phyloP scores from a whole-genome alignment of 2,888 invertebrate genomes.

The Ditula angustiorana region DNA sequence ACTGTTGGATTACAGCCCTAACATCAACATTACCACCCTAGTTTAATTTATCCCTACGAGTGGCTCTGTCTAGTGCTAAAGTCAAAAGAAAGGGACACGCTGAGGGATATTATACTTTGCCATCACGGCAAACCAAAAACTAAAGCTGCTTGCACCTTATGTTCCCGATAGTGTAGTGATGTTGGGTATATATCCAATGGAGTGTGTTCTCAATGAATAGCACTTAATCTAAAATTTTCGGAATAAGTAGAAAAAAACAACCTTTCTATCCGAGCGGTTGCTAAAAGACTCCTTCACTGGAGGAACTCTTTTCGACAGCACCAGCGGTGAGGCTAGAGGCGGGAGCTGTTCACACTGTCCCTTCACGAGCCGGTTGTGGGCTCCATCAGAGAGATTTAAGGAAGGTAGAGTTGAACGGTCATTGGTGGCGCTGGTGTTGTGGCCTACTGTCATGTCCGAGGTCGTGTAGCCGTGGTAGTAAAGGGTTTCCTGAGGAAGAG shows the following conservation, averaged over 20 bases:
- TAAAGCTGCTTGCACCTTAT: too few species aligned
- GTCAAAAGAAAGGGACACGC: too few species aligned
- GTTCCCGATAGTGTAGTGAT: too few species aligned
- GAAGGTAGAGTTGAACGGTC: slow-evolving; percentile 75
- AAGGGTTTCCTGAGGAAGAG: slow-evolving; percentile 70
- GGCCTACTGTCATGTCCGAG: slow-evolving; percentile 73
- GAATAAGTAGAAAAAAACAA: slow-evolving; percentile 38
- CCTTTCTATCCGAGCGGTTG: slow-evolving; percentile 66
- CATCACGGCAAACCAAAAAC: too few species aligned
- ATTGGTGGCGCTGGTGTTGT: slow-evolving; percentile 69
- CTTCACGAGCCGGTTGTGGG: slow-evolving; percentile 66
- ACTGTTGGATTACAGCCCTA: too few species aligned
- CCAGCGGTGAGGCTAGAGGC: slow-evolving; percentile 75
- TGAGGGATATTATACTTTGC: too few species aligned
- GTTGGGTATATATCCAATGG: too few species aligned
- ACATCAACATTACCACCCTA: too few species aligned
- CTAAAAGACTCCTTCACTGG: slow-evolving; percentile 63
- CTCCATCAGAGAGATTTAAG: slow-evolving; percentile 69
- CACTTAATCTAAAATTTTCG: too few species aligned
- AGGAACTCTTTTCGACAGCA: slow-evolving; percentile 64
- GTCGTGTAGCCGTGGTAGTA: slow-evolving; percentile 80
- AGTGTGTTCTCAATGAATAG: too few species aligned
- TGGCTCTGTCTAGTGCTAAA: too few species aligned
- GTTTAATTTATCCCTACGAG: too few species aligned
- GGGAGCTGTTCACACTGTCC: slow-evolving; percentile 77